phyloP scores from a whole-genome alignment of 2,888 invertebrate genomes.

The Gisinianus flammeolus region DNA sequence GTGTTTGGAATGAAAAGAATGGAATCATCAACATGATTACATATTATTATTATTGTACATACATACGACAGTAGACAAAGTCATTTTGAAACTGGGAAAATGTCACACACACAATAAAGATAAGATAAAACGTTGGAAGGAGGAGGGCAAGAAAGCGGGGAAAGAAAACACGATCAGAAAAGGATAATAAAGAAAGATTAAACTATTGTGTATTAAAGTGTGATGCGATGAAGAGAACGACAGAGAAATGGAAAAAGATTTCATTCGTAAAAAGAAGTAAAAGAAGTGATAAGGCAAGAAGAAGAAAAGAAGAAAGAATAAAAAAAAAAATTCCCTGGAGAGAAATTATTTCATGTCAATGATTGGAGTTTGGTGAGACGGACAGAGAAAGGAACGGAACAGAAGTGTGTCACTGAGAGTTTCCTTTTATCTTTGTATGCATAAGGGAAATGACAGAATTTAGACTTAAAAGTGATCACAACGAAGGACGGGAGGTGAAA shows the following conservation, averaged over 20 bases:
- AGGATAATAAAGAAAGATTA: constrained; percentile 1
- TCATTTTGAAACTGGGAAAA: no score
- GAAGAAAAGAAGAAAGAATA: no score
- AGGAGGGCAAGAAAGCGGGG: neutral
- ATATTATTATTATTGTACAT: no score
- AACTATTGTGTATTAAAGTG: no score
- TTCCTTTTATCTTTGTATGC: neutral
- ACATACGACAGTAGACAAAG: no score
- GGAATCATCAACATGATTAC: no score
- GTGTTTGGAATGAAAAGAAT: no score
- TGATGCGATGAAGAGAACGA: neutral
- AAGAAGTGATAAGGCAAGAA: no score
- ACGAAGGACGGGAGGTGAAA: constrained; percentile 3
- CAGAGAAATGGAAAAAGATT: neutral
- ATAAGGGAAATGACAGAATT: constrained; percentile 2
- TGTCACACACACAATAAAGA: no score
- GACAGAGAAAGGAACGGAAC: neutral
- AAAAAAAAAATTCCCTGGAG: neutral
- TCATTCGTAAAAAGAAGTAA: no score
- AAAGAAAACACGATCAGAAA: neutral
- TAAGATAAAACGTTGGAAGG: no score
- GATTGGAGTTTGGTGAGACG: neutral
- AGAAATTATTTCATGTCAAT: neutral
- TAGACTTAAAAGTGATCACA: constrained; percentile 4
- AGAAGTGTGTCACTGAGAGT: neutral